Percentiles rank a stretch among this genome's conserved stretches.
phyloP scores from a whole-genome alignment of 2,797 vertebrate species.

The Dendrocincla fuliginosa region DNA sequence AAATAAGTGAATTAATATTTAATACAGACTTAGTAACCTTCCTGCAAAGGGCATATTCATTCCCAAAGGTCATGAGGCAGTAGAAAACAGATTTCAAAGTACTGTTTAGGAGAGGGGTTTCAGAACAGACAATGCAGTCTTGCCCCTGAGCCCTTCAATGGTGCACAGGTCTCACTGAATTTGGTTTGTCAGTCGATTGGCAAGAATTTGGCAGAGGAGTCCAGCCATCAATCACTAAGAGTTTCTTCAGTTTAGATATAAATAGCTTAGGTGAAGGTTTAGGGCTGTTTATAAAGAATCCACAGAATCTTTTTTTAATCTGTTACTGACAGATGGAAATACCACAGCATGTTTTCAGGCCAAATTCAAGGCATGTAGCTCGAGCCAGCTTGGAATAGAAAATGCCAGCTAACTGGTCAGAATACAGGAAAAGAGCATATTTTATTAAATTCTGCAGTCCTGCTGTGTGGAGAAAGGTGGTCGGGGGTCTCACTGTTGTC shows the following conservation, averaged over 20 bases:
- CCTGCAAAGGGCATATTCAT: background rate
- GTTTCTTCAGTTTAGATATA: constrained; percentile 36
- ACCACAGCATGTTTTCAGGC: background rate
- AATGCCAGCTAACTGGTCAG: background rate
- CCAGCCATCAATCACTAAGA: background rate
- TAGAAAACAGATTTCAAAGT: background rate
- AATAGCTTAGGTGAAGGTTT: constrained; percentile 40
- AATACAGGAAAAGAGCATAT: background rate
- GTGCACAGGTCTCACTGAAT: background rate
- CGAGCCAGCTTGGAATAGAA: background rate
- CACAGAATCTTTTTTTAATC: constrained; percentile 38
- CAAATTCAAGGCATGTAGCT: background rate
- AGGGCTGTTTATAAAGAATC: constrained; percentile 15
- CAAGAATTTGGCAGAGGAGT: constrained; percentile 15
- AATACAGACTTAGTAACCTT: background rate
- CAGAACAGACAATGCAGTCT: background rate
- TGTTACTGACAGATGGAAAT: constrained; percentile 58
- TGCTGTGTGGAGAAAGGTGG: background rate
- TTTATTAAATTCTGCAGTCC: background rate
- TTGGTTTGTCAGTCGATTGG: background rate
- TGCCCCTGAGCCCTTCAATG: background rate
- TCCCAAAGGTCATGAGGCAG: background rate
- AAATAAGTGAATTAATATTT: background rate
- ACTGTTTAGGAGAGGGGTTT: background rate
- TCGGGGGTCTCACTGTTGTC: background rate